phyloP scores from a whole-genome alignment of 2,113 vertebrate genomes.

The Etheostoma cragini region DNA sequence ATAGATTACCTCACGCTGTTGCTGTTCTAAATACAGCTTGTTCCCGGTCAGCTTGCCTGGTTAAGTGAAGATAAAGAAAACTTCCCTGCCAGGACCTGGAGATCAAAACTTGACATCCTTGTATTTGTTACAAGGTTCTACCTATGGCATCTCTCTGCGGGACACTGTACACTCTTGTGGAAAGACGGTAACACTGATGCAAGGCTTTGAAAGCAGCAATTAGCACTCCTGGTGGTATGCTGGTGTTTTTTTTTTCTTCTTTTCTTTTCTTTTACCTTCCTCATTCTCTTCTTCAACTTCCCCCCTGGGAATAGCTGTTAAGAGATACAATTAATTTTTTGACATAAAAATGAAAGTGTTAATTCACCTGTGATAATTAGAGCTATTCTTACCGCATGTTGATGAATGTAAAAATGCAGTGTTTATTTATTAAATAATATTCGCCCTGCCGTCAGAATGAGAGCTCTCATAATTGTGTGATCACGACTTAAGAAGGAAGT shows the following conservation, averaged over 20 bases:
- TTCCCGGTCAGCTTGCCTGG: conserved; percentile 46
- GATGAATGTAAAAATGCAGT: conserved; percentile 80
- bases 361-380: conserved; percentile 86
- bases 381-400: conserved; percentile 83
- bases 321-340: conserved; percentile 85
- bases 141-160: conserved; percentile 67
- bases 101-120: conserved; percentile 68
- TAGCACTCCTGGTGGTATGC: conserved; percentile 81
- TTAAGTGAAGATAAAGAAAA: conserved; percentile 71
- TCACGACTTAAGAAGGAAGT: conserved; percentile 78
- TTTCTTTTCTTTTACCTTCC: conserved; percentile 57
- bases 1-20: conserved; percentile 26
- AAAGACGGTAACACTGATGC: conserved; percentile 72
- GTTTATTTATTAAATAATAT: conserved; percentile 84
- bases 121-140: conserved; percentile 67
- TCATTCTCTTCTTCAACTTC: conserved; percentile 68
- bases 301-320: conserved; percentile 79
- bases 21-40: conserved; percentile 45
- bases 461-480: conserved; percentile 77
- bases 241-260: conserved; percentile 29
- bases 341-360: conserved; percentile 84
- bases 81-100: conserved; percentile 54
- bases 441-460: conserved; percentile 63
- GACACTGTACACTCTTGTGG: conserved; percentile 52
- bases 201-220: conserved; percentile 84